Conservation (phyloP, 2,797 vertebrate species). For the Natrix natrix region DNA sequence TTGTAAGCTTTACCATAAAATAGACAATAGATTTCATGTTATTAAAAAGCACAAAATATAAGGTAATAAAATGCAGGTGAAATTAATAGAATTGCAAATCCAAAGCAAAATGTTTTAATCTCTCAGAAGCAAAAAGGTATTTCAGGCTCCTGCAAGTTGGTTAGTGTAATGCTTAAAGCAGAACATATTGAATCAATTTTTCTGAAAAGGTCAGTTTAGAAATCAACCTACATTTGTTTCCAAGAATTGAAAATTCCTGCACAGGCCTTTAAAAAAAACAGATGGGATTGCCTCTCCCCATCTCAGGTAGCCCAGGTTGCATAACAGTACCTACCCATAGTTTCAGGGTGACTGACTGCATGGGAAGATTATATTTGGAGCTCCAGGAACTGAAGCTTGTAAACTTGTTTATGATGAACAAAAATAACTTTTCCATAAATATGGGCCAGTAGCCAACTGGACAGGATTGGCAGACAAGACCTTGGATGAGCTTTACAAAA, state of each 20-base stretch:
- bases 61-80: background rate
- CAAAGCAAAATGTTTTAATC: background rate
- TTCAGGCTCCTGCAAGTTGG: background rate
- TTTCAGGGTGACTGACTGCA: constrained; percentile 12
- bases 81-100: background rate
- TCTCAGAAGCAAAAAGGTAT: background rate
- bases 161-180: background rate
- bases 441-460: constrained; percentile 25
- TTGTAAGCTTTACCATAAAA: background rate
- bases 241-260: background rate
- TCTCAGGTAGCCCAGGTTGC: constrained; percentile 1
- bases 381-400: constrained; percentile 22
- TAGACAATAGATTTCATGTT: background rate
- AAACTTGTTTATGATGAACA: constrained; percentile 34
- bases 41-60: background rate
- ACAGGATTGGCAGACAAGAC: constrained; percentile 4
- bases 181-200: background rate
- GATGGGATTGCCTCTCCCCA: constrained; percentile 41
- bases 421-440: constrained; percentile 35
- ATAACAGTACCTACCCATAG: background rate
- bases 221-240: background rate
- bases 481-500: background rate
- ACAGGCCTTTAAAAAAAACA: background rate
- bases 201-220: background rate
- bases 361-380: constrained; percentile 29